Base-by-base conservation (phyloP, 2,113 vertebrate genomes). In the Rhinichthys klamathensis region DNA sequence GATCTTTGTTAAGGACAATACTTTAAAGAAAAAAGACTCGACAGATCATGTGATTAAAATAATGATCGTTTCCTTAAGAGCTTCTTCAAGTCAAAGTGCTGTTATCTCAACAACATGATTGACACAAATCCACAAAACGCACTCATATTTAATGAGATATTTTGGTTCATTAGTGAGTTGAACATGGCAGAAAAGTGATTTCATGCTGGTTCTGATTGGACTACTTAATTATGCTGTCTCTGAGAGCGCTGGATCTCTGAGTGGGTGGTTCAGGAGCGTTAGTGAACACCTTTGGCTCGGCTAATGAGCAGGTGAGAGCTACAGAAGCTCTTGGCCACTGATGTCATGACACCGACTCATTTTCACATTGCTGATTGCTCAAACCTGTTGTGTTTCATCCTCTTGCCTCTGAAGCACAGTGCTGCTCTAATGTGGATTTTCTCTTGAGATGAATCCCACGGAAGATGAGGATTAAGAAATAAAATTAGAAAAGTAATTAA, bases 161-260 rank as follows among this genome's bases (percentile, higher is more conserved):
- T 94, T 94, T 94, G 93, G 92, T 95, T 94, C 93, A 95, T 95
- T 94, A 94, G 92, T 88, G 86, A 91, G 92, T 94, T 86, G 89
- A 93, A 89, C 69, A 93, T 90, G 89, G 91, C 87, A 90, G 92
- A 94, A 90, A 91, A 92, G 93, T 92, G 92, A 94, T 92, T 94
- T 92, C 92, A 94, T 94, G 93, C 93, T 92, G 81, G 81, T 91
- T 94, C 91, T 95, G 94, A 95, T 95, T 95, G 94, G 93, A 92
- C 91, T 93, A 93, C 92, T 94, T 95, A 95, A 94, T 95, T 95
- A 94, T 94, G 92, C 92, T 94, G 93, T 94, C 94, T 93, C 91
- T 93, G 92, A 91, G 84, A 67, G 91, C 21, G 90, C 92, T 91
- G 89, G 90, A 91, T 88, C 89, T 91, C 90, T 92, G 91, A 93